Evolutionary conservation across 1,140 invertebrate species (phyloP), one percentile per base, ranked within the genome.

Genomic region (Berghia stephanieae): DNA sequence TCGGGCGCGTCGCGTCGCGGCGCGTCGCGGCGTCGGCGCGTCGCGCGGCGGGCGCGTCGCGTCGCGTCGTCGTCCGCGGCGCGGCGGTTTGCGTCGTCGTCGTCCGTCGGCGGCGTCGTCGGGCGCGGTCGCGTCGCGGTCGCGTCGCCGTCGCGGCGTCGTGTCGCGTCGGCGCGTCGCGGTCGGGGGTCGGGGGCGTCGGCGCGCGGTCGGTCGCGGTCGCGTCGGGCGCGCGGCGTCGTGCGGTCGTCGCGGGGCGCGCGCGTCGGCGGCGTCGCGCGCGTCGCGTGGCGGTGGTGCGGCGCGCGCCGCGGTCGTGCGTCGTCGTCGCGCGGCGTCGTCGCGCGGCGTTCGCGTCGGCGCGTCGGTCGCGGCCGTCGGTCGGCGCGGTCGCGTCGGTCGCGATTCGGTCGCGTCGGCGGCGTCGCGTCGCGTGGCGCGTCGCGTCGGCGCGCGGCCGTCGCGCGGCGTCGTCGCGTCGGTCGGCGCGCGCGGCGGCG

Each of bases 401-500:
- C 16, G 10, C 40, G 31, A 38, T 6, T 43, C 44, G 55, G 10
- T 27, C n/a, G 18, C 52, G 57, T 27, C 63, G 70, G 38, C 55
- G 72, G 18, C 40, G 43, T 18, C 40, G 44, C 18, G 70, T 27
- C 38, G 57, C 27, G 67, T 34, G 40, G 38, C 34, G 42, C 4
- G 34, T 36, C 18, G 31, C 24, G 8, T 55, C 73, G 13, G 68
- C 66, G 6, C 74, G 78, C 6, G 70, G 69, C 8, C 43, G 27
- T 21, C 75, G 34, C 16, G 38, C 34, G 70, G 57, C 21, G 73
- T 43, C 49, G 60, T 31, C 16, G 73, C 77, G 16, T 31, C 44
- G 49, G 67, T 55, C 6, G 10, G 42, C 21, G 42, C 2, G n/a
- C 60, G 40, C 6, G 75, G 36, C 13, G 70, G 70, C 60, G 52